Conservation (phyloP, 2,113 vertebrate genomes). For the Calonectris borealis region DNA sequence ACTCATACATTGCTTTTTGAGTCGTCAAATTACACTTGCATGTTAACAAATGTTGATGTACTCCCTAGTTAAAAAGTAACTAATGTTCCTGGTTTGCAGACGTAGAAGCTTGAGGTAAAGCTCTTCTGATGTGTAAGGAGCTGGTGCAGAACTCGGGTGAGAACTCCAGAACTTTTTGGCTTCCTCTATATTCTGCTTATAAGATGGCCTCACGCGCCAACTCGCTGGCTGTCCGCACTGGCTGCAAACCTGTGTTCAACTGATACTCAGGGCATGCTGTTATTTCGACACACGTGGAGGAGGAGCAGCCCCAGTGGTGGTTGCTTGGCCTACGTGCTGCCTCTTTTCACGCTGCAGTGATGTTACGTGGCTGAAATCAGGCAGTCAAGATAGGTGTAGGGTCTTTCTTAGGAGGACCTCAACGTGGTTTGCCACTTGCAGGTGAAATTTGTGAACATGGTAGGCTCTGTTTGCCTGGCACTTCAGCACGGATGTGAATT, state of each 20-base stretch:
- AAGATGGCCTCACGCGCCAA: not conserved
- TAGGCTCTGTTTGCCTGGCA: not conserved
- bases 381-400: too few relatives aligned
- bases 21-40: not conserved
- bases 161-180: not conserved
- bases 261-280: fast-evolving
- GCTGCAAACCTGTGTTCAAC: not conserved
- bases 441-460: not conserved
- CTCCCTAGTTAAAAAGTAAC: slow-evolving; percentile 20
- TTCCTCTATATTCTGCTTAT: not conserved
- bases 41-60: not conserved
- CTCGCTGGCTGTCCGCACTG: fast-evolving
- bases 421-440: not conserved
- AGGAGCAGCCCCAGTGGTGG: not conserved
- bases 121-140: not conserved
- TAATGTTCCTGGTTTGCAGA: not conserved
- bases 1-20: not conserved
- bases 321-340: not conserved
- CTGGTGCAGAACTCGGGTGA: not conserved
- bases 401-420: not conserved
- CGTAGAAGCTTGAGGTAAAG: not conserved
- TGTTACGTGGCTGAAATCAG: not conserved
- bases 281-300: fast-evolving
- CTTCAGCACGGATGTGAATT: not conserved
- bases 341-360: not conserved